phyloP scores from a whole-genome alignment of 2,888 invertebrate species.

The Lasioglossum pauxillum region DNA sequence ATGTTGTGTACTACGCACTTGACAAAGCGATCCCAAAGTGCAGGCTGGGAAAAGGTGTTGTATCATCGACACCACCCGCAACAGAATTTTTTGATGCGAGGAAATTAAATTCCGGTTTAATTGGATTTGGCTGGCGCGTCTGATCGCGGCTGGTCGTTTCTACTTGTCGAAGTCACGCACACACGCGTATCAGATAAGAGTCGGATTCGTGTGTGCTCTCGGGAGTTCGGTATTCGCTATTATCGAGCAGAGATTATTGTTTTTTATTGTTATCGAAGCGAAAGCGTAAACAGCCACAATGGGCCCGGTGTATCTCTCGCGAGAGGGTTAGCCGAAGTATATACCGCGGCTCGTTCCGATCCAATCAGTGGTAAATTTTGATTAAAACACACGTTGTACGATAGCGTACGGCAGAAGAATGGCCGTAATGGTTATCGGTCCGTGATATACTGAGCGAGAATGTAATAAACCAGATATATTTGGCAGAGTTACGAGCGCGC shows the following conservation, averaged over 20 bases:
- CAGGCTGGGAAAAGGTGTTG: background rate
- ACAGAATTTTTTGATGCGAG: background rate
- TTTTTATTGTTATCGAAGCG: constrained; percentile 2
- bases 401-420: constrained; percentile 15
- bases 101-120: background rate
- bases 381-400: constrained; percentile 25
- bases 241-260: background rate
- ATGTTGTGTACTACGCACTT: background rate
- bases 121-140: background rate
- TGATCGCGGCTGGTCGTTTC: background rate
- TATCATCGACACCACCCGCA: background rate
- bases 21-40: background rate
- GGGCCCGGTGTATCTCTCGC: background rate
- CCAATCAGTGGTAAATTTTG: constrained; percentile 22
- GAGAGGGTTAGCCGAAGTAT: background rate
- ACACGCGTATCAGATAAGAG: background rate
- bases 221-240: background rate
- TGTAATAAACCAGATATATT: constrained; percentile 54
- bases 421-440: constrained; percentile 45
- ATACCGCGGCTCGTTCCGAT: background rate
- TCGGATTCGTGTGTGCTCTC: background rate
- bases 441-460: constrained; percentile 24
- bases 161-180: background rate
- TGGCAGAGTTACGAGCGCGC: constrained; percentile 51
- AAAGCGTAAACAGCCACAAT: background rate